Conservation (phyloP, 1,140 invertebrate species). For the Drosophila oshimai region DNA sequence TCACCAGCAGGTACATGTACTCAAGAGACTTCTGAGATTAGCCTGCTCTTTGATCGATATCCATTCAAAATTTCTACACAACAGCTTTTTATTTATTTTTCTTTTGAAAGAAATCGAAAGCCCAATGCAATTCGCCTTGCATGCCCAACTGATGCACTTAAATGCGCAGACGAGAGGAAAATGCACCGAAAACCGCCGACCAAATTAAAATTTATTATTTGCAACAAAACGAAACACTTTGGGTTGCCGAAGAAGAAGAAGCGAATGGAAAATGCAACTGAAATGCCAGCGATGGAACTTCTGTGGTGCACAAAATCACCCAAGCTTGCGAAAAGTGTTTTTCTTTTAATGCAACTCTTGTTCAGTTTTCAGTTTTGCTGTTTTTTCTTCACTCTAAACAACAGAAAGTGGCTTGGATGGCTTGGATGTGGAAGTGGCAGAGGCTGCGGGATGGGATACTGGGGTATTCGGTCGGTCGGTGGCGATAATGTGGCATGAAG, state of each 20-base stretch:
- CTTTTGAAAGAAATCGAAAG: slow-evolving; percentile 65
- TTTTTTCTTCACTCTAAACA: slow-evolving; percentile 37
- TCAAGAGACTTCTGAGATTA: neutral
- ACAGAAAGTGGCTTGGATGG: slow-evolving; percentile 70
- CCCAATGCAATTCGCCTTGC: slow-evolving; percentile 45
- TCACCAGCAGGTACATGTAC: neutral
- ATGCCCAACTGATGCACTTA: slow-evolving; percentile 73
- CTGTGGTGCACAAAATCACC: slow-evolving; percentile 59
- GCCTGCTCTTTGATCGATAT: neutral
- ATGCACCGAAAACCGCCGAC: slow-evolving; percentile 42
- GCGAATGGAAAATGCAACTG: slow-evolving; percentile 48
- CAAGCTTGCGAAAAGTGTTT: slow-evolving; percentile 74
- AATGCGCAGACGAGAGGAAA: slow-evolving; percentile 54
- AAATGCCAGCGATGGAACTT: slow-evolving; percentile 48
- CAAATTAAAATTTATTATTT: slow-evolving; percentile 77
- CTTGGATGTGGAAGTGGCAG: no score
- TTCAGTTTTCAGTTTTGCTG: slow-evolving; percentile 25
- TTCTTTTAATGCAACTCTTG: slow-evolving; percentile 33
- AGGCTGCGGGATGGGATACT: slow-evolving; percentile 20
- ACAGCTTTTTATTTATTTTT: slow-evolving; percentile 12
- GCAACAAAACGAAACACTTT: slow-evolving; percentile 68
- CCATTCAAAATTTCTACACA: slow-evolving; percentile 23
- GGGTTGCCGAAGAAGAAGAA: slow-evolving; percentile 43
- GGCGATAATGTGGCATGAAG: slow-evolving; percentile 64
- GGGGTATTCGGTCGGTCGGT: slow-evolving; percentile 30